A percentile compares a stretch with the other conserved stretches of the same genome.
These are phyloP conservation scores for Euphonia xanthogaster DNA, from an alignment of 2,797 vertebrate genomes.

Conservation along the genomic window DNA sequence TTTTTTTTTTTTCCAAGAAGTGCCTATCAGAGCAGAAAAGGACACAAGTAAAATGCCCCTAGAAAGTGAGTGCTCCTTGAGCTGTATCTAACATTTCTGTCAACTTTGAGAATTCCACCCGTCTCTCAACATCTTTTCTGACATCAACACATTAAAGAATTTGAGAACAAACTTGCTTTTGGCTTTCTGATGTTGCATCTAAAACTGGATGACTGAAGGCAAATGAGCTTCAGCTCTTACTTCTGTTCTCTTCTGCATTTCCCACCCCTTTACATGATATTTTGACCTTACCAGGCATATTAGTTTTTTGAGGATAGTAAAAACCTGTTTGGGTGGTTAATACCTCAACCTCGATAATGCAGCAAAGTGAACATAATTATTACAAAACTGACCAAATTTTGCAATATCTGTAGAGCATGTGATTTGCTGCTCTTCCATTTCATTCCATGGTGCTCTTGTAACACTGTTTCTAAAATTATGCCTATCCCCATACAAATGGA, in stretches of 20 bases:
- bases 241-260: neutral
- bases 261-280: neutral
- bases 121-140: neutral
- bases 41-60: neutral
- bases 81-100: neutral
- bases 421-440: neutral
- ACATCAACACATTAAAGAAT: neutral
- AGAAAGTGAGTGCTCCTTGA: neutral
- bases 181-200: neutral
- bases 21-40: neutral
- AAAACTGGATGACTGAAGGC: neutral
- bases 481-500: fast-evolving
- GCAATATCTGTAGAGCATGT: fast-evolving
- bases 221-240: neutral
- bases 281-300: neutral
- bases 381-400: neutral
- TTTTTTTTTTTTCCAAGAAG: neutral
- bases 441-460: neutral
- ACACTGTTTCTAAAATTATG: neutral
- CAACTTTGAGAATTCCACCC: neutral
- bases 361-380: neutral
- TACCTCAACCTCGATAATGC: neutral
- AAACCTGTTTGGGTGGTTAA: neutral
- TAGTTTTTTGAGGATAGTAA: neutral
- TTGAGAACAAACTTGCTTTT: neutral